A percentile compares a stretch with the other conserved stretches of the same genome.
Conservation (phyloP, 2,888 invertebrate genomes). For the Dascillus cervinus region DNA sequence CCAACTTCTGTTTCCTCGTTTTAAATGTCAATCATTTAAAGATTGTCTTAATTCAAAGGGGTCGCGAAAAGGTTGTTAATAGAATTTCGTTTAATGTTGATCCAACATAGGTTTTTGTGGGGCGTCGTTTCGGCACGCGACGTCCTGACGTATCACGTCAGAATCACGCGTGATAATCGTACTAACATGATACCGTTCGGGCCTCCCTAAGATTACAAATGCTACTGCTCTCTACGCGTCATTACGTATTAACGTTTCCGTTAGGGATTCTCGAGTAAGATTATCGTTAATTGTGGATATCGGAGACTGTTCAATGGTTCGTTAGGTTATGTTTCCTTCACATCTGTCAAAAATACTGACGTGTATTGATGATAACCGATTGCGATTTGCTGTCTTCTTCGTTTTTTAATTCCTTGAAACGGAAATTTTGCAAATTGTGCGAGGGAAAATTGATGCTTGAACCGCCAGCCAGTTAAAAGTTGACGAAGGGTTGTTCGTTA, state of each 20-base stretch:
- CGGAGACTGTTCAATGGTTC: conserved; percentile 26
- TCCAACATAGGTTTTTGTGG: conserved; percentile 30
- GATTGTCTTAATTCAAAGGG: too few relatives aligned
- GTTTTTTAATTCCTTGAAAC: too few relatives aligned
- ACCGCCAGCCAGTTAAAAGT: too few relatives aligned
- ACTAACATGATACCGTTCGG: conserved; percentile 32
- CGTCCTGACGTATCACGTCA: conserved; percentile 26
- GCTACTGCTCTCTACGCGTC: conserved; percentile 28
- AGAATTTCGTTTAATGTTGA: conserved; percentile 29
- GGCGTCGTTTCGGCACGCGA: conserved; percentile 29
- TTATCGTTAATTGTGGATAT: conserved; percentile 30
- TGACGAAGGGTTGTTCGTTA: too few relatives aligned
- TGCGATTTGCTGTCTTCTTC: neutral
- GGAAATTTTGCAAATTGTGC: too few relatives aligned
- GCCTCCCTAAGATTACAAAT: conserved; percentile 23
- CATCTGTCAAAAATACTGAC: conserved; percentile 23
- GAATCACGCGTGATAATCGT: conserved; percentile 38
- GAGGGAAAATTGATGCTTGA: too few relatives aligned
- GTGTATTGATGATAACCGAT: neutral
- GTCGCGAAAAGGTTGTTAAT: too few relatives aligned
- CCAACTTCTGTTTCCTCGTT: too few relatives aligned
- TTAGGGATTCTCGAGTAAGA: conserved; percentile 24
- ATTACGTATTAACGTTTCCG: conserved; percentile 35
- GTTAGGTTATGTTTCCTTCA: conserved; percentile 24
- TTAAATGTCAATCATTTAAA: too few relatives aligned